phyloP scores from a whole-genome alignment of 2,797 vertebrate genomes.

The Bryconaethiops microstoma region DNA sequence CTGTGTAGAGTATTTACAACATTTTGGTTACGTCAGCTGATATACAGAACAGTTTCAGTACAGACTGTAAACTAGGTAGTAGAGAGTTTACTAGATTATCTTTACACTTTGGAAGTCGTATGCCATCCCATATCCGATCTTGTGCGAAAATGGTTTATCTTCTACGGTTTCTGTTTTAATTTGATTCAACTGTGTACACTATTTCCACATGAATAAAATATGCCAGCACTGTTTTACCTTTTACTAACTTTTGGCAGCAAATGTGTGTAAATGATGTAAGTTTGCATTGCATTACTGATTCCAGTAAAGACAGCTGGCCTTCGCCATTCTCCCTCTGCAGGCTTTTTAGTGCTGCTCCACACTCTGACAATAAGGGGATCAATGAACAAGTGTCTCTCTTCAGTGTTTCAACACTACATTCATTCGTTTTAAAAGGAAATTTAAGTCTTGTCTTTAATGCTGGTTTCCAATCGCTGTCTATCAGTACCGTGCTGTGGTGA shows the following conservation, averaged over 20 bases:
- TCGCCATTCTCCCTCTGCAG: background rate
- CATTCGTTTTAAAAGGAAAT: conserved; percentile 63
- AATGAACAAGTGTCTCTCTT: conserved; percentile 47
- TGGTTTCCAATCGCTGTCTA: conserved; percentile 57
- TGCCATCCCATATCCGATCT: conserved; percentile 14
- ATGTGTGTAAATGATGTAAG: background rate
- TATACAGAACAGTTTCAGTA: conserved; percentile 62
- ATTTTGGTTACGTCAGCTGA: conserved; percentile 82
- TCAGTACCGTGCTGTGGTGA: conserved; percentile 63
- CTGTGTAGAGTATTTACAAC: conserved; percentile 74
- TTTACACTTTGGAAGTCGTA: conserved; percentile 15
- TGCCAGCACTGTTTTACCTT: no score
- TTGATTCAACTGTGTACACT: background rate
- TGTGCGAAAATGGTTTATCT: conserved; percentile 24
- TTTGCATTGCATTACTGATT: background rate
- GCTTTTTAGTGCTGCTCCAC: conserved; percentile 22
- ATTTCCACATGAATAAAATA: background rate
- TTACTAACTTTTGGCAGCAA: background rate
- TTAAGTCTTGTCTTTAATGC: conserved; percentile 49
- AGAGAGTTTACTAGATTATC: conserved; percentile 49
- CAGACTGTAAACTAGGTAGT: conserved; percentile 58
- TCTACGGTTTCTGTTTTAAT: background rate
- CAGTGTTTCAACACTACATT: conserved; percentile 77
- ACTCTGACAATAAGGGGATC: conserved; percentile 12
- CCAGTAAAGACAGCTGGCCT: background rate